phyloP scores from a whole-genome alignment of 2,113 vertebrate species.

The Zosterops pallidus region DNA sequence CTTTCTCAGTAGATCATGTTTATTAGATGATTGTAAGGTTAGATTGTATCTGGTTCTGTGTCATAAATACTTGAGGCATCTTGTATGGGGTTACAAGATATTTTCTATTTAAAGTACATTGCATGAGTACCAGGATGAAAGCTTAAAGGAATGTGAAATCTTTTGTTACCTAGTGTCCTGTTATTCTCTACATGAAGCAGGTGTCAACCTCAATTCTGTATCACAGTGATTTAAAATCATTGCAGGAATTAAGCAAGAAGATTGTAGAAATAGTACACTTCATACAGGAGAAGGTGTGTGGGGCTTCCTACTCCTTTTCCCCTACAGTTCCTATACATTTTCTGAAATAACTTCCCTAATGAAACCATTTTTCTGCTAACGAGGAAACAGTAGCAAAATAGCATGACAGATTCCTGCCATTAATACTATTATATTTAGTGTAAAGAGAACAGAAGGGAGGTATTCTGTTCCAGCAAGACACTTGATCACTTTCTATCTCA shows the following conservation, averaged over 20 bases:
- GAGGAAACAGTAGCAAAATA: neutral
- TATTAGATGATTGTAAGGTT: neutral
- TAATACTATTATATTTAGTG: neutral
- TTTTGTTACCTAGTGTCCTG: neutral
- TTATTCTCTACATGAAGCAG: neutral
- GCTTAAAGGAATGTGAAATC: neutral
- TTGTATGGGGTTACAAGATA: neutral
- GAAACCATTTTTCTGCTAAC: neutral
- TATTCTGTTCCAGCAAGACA: neutral
- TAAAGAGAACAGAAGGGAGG: neutral
- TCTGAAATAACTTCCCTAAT: neutral
- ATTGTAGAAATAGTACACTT: neutral
- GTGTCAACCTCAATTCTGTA: neutral
- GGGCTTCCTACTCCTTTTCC: neutral
- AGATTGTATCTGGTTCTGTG: neutral
- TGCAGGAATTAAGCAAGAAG: neutral
- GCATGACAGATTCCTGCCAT: neutral
- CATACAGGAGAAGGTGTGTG: neutral
- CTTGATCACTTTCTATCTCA: neutral
- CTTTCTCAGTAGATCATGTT: neutral
- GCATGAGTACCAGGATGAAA: neutral
- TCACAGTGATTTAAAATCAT: neutral
- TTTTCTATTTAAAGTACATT: neutral
- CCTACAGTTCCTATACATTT: neutral
- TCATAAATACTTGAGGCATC: neutral